These are phyloP conservation scores for Girardinus metallicus DNA, from an alignment of 2,797 vertebrate species.

Conservation along the genomic window DNA sequence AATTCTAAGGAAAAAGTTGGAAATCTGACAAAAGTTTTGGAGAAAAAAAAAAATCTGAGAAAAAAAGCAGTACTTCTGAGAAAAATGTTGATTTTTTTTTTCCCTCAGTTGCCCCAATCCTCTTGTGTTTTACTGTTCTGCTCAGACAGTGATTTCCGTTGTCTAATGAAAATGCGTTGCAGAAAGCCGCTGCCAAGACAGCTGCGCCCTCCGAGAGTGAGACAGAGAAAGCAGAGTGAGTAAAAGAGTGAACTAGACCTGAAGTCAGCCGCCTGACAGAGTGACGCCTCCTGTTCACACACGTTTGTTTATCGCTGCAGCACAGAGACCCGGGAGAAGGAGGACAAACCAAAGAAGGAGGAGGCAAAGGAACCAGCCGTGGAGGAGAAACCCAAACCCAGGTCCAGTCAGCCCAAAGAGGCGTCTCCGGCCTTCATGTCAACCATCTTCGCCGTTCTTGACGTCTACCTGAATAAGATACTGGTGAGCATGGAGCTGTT, in stretches of 20 bases:
- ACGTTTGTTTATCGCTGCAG: constrained; percentile 67
- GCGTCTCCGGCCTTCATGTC: constrained; percentile 89
- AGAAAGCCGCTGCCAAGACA: constrained; percentile 84
- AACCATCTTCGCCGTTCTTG: constrained; percentile 88
- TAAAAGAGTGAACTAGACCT: constrained; percentile 42
- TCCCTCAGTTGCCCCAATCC: too few relatives aligned
- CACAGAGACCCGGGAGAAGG: constrained; percentile 93
- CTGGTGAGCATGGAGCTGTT: too few relatives aligned
- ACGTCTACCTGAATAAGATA: constrained; percentile 90
- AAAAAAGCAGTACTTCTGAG: too few relatives aligned
- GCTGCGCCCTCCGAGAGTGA: constrained; percentile 79
- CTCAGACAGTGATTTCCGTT: background rate
- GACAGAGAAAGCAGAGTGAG: constrained; percentile 97
- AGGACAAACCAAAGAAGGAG: constrained; percentile 88
- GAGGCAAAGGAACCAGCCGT: constrained; percentile 77
- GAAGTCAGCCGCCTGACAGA: background rate
- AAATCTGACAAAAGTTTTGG: too few relatives aligned
- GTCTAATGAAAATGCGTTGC: constrained; percentile 19
- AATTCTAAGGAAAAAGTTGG: too few relatives aligned
- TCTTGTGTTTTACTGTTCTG: background rate
- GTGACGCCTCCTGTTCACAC: constrained; percentile 1
- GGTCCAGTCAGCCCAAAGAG: constrained; percentile 83
- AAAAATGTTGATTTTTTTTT: too few relatives aligned
- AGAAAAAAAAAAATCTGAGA: too few relatives aligned
- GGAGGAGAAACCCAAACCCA: constrained; percentile 83